Conservation (phyloP, 2,888 invertebrate species). For the Lochmaea capreae region DNA sequence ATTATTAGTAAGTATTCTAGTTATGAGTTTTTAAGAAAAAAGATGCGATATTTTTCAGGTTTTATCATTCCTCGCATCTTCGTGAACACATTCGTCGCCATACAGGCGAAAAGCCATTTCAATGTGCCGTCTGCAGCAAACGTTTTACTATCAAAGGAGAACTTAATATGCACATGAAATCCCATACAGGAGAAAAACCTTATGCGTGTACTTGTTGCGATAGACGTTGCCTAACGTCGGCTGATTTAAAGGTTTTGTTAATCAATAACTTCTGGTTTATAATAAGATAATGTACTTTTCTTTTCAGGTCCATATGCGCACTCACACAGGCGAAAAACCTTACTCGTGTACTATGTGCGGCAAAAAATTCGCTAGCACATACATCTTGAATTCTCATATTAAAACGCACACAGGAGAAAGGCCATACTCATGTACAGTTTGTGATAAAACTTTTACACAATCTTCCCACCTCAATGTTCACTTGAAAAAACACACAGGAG, state of each 20-base stretch:
- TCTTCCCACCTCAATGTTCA: conserved; percentile 71
- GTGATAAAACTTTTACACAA: conserved; percentile 73
- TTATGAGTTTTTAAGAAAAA: not conserved
- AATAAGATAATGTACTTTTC: not conserved
- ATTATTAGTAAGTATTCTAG: not conserved
- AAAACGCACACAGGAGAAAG: conserved; percentile 74
- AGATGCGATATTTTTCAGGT: conserved; percentile 42
- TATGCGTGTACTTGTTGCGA: conserved; percentile 69
- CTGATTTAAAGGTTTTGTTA: conserved; percentile 63
- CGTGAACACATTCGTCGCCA: conserved; percentile 62
- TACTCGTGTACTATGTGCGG: conserved; percentile 60
- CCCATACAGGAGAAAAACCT: conserved; percentile 69
- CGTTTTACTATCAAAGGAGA: conserved; percentile 63
- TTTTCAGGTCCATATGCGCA: conserved; percentile 65
- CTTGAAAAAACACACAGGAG: conserved; percentile 71
- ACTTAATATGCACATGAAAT: conserved; percentile 67
- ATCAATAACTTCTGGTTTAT: not conserved
- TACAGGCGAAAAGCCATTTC: conserved; percentile 63
- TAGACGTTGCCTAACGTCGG: conserved; percentile 66
- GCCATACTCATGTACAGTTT: conserved; percentile 70
- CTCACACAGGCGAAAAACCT: conserved; percentile 63
- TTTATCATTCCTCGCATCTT: conserved; percentile 63
- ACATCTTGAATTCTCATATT: conserved; percentile 71
- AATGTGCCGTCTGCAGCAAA: conserved; percentile 61
- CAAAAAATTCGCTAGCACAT: conserved; percentile 71